These are phyloP conservation scores for Polymixis lichenea DNA, from an alignment of 2,888 invertebrate genomes.

Conservation along the genomic window DNA sequence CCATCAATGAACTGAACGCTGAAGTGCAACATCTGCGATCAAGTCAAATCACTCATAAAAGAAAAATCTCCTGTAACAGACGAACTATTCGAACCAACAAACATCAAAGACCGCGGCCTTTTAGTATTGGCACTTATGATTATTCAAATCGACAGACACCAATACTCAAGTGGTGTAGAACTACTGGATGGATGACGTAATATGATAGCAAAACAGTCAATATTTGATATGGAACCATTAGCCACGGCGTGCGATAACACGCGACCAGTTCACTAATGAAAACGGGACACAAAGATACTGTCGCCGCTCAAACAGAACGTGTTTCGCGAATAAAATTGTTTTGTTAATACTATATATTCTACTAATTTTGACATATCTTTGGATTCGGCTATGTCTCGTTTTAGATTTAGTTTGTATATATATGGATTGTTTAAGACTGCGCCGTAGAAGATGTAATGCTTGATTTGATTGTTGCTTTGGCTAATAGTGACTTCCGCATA, in stretches of 20 bases:
- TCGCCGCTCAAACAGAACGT: conserved; percentile 48
- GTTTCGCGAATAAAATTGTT: conserved; percentile 58
- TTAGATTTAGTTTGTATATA: background rate
- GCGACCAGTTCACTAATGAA: conserved; percentile 86
- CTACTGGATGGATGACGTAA: conserved; percentile 85
- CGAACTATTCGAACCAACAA: conserved; percentile 28
- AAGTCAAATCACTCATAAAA: conserved; percentile 20
- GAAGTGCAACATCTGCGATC: conserved; percentile 17
- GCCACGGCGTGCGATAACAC: conserved; percentile 81
- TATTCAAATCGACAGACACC: conserved; percentile 71
- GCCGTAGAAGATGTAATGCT: background rate
- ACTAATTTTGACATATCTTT: conserved; percentile 23
- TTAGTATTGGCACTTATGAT: conserved; percentile 58
- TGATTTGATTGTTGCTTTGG: background rate
- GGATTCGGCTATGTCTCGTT: conserved; percentile 9
- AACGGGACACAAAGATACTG: conserved; percentile 79
- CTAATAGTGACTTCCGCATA: background rate
- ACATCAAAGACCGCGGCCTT: conserved; percentile 59
- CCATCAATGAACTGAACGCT: conserved; percentile 29
- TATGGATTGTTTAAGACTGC: background rate
- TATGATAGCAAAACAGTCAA: conserved; percentile 86
- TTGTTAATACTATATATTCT: conserved; percentile 44
- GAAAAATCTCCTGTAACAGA: conserved; percentile 29
- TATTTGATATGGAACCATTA: conserved; percentile 88
- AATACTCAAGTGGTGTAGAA: conserved; percentile 69